These are phyloP conservation scores for Stigmatopora nigra DNA, from an alignment of 2,113 vertebrate genomes.

Conservation along the genomic window DNA sequence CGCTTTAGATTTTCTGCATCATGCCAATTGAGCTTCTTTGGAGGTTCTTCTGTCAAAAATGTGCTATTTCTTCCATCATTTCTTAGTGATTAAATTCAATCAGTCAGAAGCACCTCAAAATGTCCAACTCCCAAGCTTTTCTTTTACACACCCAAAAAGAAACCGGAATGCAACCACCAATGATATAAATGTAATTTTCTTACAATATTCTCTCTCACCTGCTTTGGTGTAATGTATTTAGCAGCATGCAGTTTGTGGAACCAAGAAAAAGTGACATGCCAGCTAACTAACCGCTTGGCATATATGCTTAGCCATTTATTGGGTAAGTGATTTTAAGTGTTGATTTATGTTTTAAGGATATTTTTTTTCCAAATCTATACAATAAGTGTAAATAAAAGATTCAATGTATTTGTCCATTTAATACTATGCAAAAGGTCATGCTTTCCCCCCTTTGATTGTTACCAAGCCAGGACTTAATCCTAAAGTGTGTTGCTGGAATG, in stretches of 20 bases:
- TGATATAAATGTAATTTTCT: slow-evolving; percentile 62
- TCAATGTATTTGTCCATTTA: slow-evolving; percentile 99
- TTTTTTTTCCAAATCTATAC: slow-evolving; percentile 91
- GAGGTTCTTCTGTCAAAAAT: neutral
- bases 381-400: slow-evolving; percentile 99
- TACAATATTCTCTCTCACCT: slow-evolving; percentile 87
- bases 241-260: slow-evolving; percentile 96
- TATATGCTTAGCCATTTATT: slow-evolving; percentile 86
- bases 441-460: slow-evolving; percentile 82
- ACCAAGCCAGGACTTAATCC: slow-evolving; percentile 71
- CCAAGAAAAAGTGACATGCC: slow-evolving; percentile 77
- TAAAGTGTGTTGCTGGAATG: slow-evolving; percentile 87
- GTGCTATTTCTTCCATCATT: slow-evolving; percentile 45
- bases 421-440: slow-evolving; percentile 99
- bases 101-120: slow-evolving; percentile 61
- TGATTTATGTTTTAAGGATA: slow-evolving; percentile 93
- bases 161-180: slow-evolving; percentile 12
- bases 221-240: slow-evolving; percentile 93
- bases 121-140: neutral
- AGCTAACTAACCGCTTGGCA: slow-evolving; percentile 79
- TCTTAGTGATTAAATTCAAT: slow-evolving; percentile 46
- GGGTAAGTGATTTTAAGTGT: slow-evolving; percentile 91
- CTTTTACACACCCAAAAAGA: slow-evolving; percentile 4
- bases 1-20: neutral
- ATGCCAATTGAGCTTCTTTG: neutral